Conservation (phyloP, 1,140 invertebrate genomes). For the Aphelinus atriplicis region DNA sequence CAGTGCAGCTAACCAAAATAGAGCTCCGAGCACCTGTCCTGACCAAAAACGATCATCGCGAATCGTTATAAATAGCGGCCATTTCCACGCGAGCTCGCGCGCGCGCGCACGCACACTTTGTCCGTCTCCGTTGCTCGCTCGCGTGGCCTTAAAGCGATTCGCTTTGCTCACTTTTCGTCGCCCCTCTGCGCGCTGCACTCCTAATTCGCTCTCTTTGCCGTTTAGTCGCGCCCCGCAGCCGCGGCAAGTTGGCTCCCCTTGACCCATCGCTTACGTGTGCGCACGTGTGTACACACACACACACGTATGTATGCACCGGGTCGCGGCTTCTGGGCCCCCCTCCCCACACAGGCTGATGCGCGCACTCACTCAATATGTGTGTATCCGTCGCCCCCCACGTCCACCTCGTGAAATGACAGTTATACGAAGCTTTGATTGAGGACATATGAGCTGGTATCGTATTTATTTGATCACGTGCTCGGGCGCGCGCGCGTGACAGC, state of each 20-base stretch:
- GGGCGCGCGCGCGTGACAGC: no score
- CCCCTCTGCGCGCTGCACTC: not conserved
- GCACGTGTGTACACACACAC: not conserved
- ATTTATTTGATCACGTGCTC: not conserved
- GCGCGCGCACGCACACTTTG: not conserved
- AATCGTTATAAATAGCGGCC: conserved; percentile 20
- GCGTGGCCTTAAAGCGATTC: not conserved
- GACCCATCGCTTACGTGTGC: conserved; percentile 22
- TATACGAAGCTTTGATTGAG: conserved; percentile 16
- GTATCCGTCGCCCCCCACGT: no score
- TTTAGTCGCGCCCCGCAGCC: not conserved
- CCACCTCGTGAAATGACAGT: conserved; percentile 12
- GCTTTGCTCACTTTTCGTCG: conserved; percentile 4
- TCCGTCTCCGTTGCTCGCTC: not conserved
- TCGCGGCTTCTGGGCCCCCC: no score
- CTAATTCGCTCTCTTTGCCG: not conserved
- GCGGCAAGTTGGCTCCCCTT: conserved; percentile 19
- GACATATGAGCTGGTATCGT: not conserved
- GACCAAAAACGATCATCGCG: conserved; percentile 41
- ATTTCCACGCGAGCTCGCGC: conserved; percentile 21
- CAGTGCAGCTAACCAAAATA: conserved; percentile 37
- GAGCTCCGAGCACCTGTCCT: conserved; percentile 44
- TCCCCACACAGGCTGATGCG: no score
- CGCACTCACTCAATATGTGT: no score
- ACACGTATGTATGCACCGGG: no score